phyloP scores from a whole-genome alignment of 2,113 vertebrate genomes.

The Mesocricetus auratus region DNA sequence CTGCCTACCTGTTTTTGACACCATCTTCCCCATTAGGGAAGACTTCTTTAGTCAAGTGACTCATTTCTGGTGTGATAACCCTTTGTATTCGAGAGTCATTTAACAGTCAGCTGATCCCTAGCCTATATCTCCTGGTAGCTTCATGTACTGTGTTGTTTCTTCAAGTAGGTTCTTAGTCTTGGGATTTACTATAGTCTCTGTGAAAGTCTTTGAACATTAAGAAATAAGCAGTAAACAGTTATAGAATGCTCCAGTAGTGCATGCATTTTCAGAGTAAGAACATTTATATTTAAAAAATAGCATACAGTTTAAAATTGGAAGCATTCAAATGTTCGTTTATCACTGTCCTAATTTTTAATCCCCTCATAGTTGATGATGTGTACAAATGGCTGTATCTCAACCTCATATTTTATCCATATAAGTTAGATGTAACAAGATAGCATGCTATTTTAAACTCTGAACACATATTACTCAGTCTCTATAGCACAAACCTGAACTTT shows the following conservation, averaged over 20 bases:
- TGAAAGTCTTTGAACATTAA: neutral
- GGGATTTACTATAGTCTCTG: neutral
- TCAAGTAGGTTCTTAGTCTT: neutral
- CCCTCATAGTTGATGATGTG: neutral
- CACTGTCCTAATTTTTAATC: neutral
- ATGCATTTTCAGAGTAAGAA: neutral
- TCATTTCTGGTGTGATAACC: neutral
- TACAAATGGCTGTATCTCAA: neutral
- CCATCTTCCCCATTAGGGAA: neutral
- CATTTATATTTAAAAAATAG: constrained; percentile 14
- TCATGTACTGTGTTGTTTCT: neutral
- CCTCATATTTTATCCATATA: neutral
- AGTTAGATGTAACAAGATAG: neutral
- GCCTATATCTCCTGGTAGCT: neutral
- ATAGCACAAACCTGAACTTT: neutral
- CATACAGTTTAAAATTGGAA: neutral
- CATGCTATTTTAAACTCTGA: neutral
- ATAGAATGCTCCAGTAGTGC: neutral
- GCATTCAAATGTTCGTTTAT: neutral
- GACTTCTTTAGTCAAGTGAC: neutral
- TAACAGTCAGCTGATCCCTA: neutral
- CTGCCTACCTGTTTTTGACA: neutral
- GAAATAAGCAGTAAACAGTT: constrained; percentile 22
- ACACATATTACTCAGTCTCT: neutral
- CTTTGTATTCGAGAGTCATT: neutral